Conservation (phyloP, 2,113 vertebrate species). For the Recurvirostra avosetta region DNA sequence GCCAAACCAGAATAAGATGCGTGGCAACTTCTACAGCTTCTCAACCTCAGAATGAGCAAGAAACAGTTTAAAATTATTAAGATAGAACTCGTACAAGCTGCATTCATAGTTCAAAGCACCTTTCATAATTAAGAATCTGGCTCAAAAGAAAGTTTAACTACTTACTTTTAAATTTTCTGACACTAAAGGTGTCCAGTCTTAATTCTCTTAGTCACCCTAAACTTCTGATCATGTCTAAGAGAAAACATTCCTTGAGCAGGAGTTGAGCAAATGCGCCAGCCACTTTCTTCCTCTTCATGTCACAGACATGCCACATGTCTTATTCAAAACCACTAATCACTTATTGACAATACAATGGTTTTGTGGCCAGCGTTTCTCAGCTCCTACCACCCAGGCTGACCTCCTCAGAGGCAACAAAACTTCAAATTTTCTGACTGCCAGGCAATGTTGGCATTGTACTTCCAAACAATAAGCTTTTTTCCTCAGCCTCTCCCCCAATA, state of each 20-base stretch:
- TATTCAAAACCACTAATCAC: not conserved
- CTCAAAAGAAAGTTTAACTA: not conserved
- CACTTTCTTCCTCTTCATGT: not conserved
- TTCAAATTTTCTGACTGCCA: not conserved
- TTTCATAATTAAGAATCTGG: not conserved
- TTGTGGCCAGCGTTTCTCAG: not conserved
- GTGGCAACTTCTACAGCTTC: not conserved
- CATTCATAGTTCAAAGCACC: not conserved
- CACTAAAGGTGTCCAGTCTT: not conserved
- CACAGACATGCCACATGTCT: not conserved
- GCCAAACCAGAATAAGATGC: not conserved
- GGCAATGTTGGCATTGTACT: not conserved
- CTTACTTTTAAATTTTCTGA: not conserved
- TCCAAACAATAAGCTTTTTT: not conserved
- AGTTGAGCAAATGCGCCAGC: not conserved
- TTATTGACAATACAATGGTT: not conserved
- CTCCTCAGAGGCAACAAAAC: not conserved
- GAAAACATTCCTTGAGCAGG: not conserved
- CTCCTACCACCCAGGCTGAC: not conserved
- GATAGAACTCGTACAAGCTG: not conserved
- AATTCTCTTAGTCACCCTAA: not conserved
- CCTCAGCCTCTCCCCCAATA: not conserved
- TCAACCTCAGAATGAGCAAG: not conserved
- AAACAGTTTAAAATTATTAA: not conserved
- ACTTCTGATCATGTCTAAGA: not conserved